These are phyloP conservation scores for Pherbina coryleti DNA, from an alignment of 2,888 invertebrate genomes.

Conservation along the genomic window DNA sequence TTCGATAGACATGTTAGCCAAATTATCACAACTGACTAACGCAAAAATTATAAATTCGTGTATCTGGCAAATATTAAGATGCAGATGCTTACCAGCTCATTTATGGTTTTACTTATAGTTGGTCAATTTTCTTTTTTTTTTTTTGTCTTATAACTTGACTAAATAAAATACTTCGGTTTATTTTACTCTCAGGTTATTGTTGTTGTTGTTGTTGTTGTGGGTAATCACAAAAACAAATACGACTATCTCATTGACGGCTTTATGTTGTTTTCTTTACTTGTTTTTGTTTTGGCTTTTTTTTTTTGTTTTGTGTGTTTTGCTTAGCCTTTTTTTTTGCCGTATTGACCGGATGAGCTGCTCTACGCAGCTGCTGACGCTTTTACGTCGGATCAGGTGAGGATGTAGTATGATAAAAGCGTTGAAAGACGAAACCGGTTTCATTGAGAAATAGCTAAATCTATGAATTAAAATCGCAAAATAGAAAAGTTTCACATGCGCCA, in stretches of 20 bases:
- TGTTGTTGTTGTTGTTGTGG: too few species aligned
- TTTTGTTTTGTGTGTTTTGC: background rate
- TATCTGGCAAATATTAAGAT: too few species aligned
- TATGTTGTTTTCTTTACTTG: background rate
- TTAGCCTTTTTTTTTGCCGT: background rate
- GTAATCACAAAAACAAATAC: background rate
- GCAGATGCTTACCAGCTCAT: too few species aligned
- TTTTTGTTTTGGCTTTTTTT: background rate
- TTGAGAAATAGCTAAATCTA: constrained; percentile 61
- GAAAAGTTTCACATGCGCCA: constrained; percentile 29
- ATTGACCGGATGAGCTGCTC: constrained; percentile 28
- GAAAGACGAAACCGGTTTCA: constrained; percentile 63
- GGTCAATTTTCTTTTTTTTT: too few species aligned
- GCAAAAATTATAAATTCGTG: too few species aligned
- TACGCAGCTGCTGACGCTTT: constrained; percentile 19
- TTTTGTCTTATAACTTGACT: too few species aligned
- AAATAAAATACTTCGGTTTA: too few species aligned
- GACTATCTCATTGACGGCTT: constrained; percentile 1
- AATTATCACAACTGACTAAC: too few species aligned
- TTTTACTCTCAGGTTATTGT: too few species aligned
- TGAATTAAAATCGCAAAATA: constrained; percentile 51
- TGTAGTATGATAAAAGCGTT: constrained; percentile 59
- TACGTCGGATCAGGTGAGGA: constrained; percentile 62
- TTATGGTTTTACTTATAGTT: too few species aligned
- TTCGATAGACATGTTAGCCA: too few species aligned